phyloP scores from a whole-genome alignment of 2,888 invertebrate species.

The Watsonalla cultraria region DNA sequence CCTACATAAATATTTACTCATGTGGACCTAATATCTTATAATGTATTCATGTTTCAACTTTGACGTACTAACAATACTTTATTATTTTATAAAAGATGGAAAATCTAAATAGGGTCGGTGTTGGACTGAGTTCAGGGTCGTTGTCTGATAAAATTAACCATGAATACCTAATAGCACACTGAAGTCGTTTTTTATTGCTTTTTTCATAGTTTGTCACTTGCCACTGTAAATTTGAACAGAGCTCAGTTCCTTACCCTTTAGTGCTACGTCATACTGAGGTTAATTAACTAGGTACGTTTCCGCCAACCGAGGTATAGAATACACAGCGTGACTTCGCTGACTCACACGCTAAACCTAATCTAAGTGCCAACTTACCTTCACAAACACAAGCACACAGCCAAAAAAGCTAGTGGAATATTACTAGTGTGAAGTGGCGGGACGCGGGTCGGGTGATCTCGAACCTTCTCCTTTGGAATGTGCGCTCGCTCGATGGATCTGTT shows the following conservation, averaged over 20 bases:
- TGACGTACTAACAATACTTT: too few relatives aligned
- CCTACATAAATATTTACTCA: too few relatives aligned
- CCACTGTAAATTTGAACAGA: too few relatives aligned
- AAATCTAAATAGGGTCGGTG: too few relatives aligned
- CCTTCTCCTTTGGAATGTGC: slow-evolving; percentile 26
- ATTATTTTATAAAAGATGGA: too few relatives aligned
- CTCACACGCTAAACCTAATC: slow-evolving; percentile 22
- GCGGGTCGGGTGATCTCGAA: slow-evolving; percentile 48
- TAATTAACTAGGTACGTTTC: not conserved
- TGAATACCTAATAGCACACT: too few relatives aligned
- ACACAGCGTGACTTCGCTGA: slow-evolving; percentile 9
- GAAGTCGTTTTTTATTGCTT: too few relatives aligned
- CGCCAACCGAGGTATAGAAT: not conserved
- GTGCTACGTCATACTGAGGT: not conserved
- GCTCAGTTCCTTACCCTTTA: not conserved
- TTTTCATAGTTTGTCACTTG: too few relatives aligned
- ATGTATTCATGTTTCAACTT: too few relatives aligned
- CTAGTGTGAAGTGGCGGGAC: slow-evolving; percentile 32
- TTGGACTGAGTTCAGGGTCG: too few relatives aligned
- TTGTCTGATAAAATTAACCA: too few relatives aligned
- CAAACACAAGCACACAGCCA: slow-evolving; percentile 36
- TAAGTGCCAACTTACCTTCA: slow-evolving; percentile 6
- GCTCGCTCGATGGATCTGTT: not conserved
- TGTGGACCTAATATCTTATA: too few relatives aligned
- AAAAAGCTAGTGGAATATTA: slow-evolving; percentile 65